Conservation (phyloP, 2,113 vertebrate genomes). For the Pachyramphus minor region DNA sequence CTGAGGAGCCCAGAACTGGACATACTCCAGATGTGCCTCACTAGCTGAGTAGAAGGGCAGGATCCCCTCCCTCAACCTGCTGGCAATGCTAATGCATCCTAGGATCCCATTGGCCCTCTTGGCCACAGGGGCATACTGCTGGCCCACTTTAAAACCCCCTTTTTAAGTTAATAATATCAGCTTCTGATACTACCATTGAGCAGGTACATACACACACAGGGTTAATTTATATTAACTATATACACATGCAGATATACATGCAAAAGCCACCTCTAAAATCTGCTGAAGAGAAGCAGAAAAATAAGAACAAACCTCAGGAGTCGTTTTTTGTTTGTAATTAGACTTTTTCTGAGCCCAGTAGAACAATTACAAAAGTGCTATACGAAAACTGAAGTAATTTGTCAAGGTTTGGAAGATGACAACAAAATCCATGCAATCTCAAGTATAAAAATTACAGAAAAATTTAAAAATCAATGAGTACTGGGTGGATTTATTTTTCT, state of each 20-base stretch:
- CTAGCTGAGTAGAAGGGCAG: not conserved
- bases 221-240: rapidly evolving
- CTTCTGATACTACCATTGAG: rapidly evolving
- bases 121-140: not conserved
- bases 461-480: not conserved
- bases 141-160: not conserved
- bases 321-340: not conserved
- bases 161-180: rapidly evolving
- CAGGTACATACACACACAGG: rapidly evolving
- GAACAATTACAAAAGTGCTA: not conserved
- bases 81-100: not conserved
- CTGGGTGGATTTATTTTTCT: not conserved
- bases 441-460: not conserved
- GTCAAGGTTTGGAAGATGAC: not conserved
- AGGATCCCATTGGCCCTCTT: not conserved
- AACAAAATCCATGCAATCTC: not conserved
- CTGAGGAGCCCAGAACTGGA: not conserved
- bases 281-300: not conserved
- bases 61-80: not conserved
- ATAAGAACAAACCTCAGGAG: not conserved
- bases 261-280: not conserved
- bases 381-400: not conserved
- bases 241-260: rapidly evolving
- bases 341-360: not conserved
- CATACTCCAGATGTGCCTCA: not conserved